Evolutionary conservation across 92 coral and sea anemone genomes (phyloP), one percentile per base, ranked within the genome.

Genomic region (Paramuricea clavata): DNA sequence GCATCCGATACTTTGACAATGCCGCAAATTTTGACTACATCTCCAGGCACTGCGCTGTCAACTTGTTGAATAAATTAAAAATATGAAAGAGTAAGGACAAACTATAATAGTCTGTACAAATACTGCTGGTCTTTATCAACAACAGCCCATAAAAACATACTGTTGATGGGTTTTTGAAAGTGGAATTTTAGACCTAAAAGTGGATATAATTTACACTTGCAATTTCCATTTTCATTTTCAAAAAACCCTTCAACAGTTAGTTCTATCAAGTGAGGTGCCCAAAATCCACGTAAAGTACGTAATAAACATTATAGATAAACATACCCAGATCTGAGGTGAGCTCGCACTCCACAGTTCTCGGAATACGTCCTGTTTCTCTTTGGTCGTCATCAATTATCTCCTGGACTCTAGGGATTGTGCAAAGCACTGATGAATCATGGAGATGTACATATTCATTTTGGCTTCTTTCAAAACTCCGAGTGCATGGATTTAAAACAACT

Each of bases 21-120:
- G 22, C 99, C 99, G 6, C 97, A 94, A 44, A 93, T 87, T 36
- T 98, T 93, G 23, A 97, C 97, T 85, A 97, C 88, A 73, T 97
- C 99, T 6, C 99, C 99, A 49, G 99, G 99, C 36, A 97, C 97
- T 81, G 93, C 93, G 80, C 99, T 97, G 86, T 97, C 99, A 81
- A 97, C 99, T 97, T 81, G 42, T 81, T 36, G 49, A 64, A 49
- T 21, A 80, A 12, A 15, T 68, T 61, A 33, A 43, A 23, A n/a
- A 25, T 12, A 23, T 61, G 69, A 61, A 25, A 23, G 11, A 30
- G 69, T 19, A 5, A 4, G 17, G 10, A 10, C 0, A n/a, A 60
- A 60, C 68, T 31, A 60, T 2, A 60, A 15, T 22, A 60, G 15
- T 21, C 19, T 5, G 34, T 6, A 28, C 35, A 10, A 17, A 22